These are phyloP conservation scores for Desmophyllum pertusum DNA, from an alignment of 92 coral and sea anemone genomes.

Conservation along the genomic window DNA sequence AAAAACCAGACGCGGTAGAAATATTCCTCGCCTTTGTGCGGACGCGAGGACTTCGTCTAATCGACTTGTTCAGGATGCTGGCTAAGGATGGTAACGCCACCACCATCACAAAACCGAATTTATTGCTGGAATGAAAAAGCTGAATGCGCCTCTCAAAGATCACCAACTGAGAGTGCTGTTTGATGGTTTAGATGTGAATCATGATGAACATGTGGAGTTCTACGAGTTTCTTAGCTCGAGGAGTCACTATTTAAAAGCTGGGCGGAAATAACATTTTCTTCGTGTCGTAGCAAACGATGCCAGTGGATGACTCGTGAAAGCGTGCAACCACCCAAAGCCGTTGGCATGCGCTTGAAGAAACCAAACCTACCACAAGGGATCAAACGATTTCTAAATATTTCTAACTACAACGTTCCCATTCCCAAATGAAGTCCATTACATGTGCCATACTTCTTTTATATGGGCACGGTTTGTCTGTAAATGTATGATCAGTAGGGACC, in stretches of 20 bases:
- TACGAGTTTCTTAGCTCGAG: conserved; percentile 61
- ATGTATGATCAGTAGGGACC: no score
- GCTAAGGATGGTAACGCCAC: conserved; percentile 54
- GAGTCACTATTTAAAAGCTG: conserved; percentile 42
- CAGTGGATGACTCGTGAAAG: no score
- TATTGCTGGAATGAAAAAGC: conserved; percentile 67
- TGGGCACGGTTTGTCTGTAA: no score
- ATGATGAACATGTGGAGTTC: conserved; percentile 63
- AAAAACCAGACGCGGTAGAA: conserved; percentile 36
- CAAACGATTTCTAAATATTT: no score
- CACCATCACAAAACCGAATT: conserved; percentile 60
- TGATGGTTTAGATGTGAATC: conserved; percentile 60
- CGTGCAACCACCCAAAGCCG: no score
- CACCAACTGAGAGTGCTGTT: conserved; percentile 66
- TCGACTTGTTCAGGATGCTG: conserved; percentile 79
- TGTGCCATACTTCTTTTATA: no score
- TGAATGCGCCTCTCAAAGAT: conserved; percentile 70
- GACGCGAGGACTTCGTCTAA: conserved; percentile 73
- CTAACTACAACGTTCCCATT: no score
- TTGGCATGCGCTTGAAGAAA: no score
- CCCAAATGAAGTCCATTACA: no score
- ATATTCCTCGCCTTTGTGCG: conserved; percentile 58
- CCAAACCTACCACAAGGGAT: no score
- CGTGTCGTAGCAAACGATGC: not conserved
- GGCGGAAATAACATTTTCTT: not conserved